These are phyloP conservation scores for Leucosticte australis DNA, from an alignment of 2,113 vertebrate genomes.

Conservation along the genomic window DNA sequence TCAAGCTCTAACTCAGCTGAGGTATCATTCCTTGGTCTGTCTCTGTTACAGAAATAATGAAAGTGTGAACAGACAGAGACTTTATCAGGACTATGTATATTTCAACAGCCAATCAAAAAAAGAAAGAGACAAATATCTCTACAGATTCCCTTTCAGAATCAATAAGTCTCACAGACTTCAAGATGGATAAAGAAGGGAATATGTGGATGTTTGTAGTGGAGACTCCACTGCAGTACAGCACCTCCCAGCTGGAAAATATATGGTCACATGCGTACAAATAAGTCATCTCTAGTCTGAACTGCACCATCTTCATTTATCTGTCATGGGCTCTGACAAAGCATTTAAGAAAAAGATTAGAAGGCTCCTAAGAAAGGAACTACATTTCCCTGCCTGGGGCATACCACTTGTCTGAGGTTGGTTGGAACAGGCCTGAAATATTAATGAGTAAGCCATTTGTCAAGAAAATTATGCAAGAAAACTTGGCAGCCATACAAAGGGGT, in stretches of 20 bases:
- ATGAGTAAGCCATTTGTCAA: constrained; percentile 64
- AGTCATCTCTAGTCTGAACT: neutral
- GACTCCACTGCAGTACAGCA: neutral
- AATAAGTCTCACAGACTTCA: neutral
- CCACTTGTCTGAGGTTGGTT: constrained; percentile 46
- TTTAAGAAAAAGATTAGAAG: constrained; percentile 60
- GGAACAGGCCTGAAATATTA: constrained; percentile 62
- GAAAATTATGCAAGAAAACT: constrained; percentile 62
- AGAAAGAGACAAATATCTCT: neutral
- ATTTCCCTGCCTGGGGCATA: constrained; percentile 57
- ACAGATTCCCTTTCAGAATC: neutral
- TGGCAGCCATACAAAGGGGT: constrained; percentile 41
- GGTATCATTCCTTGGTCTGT: neutral
- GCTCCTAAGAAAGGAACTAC: constrained; percentile 46
- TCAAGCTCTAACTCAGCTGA: neutral
- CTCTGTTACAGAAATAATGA: neutral
- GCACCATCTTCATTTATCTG: constrained; percentile 26
- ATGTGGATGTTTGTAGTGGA: neutral
- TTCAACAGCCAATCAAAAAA: constrained; percentile 3
- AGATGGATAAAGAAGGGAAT: neutral
- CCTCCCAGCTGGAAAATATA: neutral
- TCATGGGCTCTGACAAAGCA: constrained; percentile 29
- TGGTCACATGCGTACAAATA: neutral
- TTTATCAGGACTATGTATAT: neutral
- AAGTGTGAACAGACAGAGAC: neutral